Percentiles rank a stretch among this genome's conserved stretches.
Conservation (phyloP, 2,797 vertebrate genomes). For the Apogon hyalosoma region DNA sequence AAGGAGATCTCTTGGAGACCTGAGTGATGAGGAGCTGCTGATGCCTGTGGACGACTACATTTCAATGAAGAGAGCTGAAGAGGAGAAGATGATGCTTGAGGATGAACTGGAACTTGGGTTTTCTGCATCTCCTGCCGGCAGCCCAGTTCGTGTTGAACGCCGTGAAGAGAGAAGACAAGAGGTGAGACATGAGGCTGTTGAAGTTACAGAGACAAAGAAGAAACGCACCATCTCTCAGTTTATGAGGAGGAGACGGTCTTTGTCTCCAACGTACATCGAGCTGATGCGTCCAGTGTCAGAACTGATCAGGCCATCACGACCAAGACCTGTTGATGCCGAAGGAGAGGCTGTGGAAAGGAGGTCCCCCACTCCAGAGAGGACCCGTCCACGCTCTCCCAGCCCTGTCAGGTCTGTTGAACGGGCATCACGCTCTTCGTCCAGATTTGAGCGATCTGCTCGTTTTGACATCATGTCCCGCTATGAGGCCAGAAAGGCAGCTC, state of each 20-base stretch:
- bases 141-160: slow-evolving; percentile 90
- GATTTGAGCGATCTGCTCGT: slow-evolving; percentile 96
- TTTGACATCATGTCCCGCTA: slow-evolving; percentile 99
- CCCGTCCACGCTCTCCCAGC: slow-evolving; percentile 96
- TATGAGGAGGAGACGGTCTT: slow-evolving; percentile 91
- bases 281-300: slow-evolving; percentile 98
- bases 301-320: slow-evolving; percentile 86
- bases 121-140: slow-evolving; percentile 94
- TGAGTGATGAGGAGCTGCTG: slow-evolving; percentile 93
- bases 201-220: slow-evolving; percentile 87
- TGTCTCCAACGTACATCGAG: slow-evolving; percentile 98
- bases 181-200: slow-evolving; percentile 83
- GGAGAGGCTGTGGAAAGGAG: slow-evolving; percentile 86
- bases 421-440: slow-evolving; percentile 90
- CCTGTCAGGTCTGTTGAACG: slow-evolving; percentile 92
- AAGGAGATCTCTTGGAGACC: slow-evolving; percentile 93
- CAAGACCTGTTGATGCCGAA: slow-evolving; percentile 80
- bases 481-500: slow-evolving; percentile 95
- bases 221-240: slow-evolving; percentile 89
- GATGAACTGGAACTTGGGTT: slow-evolving; percentile 97
- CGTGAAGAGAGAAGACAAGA: slow-evolving; percentile 85
- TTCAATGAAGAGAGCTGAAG: slow-evolving; percentile 90
- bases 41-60: slow-evolving; percentile 92
- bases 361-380: slow-evolving; percentile 97
- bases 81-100: slow-evolving; percentile 92